phyloP scores from a whole-genome alignment of 2,888 invertebrate species.

The Ochropacha duplaris region DNA sequence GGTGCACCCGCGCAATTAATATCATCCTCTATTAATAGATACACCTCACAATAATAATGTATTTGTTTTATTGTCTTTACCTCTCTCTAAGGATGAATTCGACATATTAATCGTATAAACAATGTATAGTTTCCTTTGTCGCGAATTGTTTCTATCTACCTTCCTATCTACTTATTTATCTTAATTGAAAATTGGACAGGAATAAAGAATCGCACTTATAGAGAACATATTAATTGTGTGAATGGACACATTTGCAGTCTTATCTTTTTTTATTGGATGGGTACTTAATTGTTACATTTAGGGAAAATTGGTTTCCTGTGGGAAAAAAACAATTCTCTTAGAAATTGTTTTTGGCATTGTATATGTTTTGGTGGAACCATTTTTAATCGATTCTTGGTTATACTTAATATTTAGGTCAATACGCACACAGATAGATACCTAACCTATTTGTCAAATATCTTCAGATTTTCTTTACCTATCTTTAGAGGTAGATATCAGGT shows the following conservation, averaged over 20 bases:
- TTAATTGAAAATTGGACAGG: conserved; percentile 58
- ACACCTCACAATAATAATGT: conserved; percentile 49
- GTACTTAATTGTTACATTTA: conserved; percentile 33
- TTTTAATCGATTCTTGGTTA: not conserved
- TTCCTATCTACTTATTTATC: conserved; percentile 55
- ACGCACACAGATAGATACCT: too few species aligned
- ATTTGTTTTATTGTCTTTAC: conserved; percentile 67
- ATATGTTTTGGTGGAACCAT: not conserved
- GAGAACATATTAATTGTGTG: conserved; percentile 60
- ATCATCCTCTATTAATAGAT: conserved; percentile 69
- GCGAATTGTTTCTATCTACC: conserved; percentile 45
- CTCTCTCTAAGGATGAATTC: conserved; percentile 40
- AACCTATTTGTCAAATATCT: too few species aligned
- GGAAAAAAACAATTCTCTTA: too few species aligned
- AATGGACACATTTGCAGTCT: conserved; percentile 59
- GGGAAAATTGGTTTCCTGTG: conserved; percentile 60
- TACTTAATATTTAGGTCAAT: too few species aligned
- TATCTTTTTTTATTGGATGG: conserved; percentile 52
- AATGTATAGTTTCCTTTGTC: conserved; percentile 53
- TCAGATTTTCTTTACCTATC: too few species aligned
- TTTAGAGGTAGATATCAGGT: too few species aligned
- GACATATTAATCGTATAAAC: conserved; percentile 36
- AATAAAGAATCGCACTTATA: conserved; percentile 44
- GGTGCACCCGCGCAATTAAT: conserved; percentile 76
- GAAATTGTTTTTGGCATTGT: too few species aligned